A percentile compares a stretch with the other conserved stretches of the same genome.
phyloP scores from a whole-genome alignment of 2,797 vertebrate species.

The Centropyge bicolor region DNA sequence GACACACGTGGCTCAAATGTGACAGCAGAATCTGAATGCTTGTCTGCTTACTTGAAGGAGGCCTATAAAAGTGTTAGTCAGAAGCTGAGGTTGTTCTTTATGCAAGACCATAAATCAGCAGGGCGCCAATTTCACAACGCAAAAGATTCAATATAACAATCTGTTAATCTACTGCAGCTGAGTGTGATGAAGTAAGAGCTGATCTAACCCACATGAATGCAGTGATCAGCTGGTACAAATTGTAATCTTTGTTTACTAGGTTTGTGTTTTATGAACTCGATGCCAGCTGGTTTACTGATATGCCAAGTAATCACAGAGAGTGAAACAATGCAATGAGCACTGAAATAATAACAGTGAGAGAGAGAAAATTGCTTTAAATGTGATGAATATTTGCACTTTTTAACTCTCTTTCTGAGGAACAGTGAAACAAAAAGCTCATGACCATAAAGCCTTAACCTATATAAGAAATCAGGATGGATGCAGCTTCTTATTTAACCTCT shows the following conservation, averaged over 20 bases:
- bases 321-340: not conserved
- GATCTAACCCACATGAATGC: slow-evolving; percentile 20
- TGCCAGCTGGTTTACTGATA: too few species aligned
- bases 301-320: too few species aligned
- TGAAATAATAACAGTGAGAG: not conserved
- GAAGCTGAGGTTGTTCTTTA: not conserved
- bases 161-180: slow-evolving; percentile 62
- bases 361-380: too few species aligned
- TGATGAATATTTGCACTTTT: not conserved
- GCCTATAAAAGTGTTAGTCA: not conserved
- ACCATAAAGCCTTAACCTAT: not conserved
- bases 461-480: not conserved
- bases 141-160: slow-evolving; percentile 54
- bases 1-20: not conserved
- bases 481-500: not conserved
- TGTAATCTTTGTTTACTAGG: not conserved
- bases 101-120: slow-evolving; percentile 35
- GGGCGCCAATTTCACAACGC: slow-evolving; percentile 47
- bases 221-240: not conserved
- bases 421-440: not conserved
- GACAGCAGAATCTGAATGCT: not conserved
- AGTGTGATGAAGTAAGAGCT: slow-evolving; percentile 50
- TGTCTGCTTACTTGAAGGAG: not conserved
- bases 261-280: not conserved
- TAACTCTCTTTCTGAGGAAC: not conserved